Evolutionary conservation across 2,888 invertebrate genomes (phyloP).

Genomic region (Lepidocyrtoides sp.): DNA sequence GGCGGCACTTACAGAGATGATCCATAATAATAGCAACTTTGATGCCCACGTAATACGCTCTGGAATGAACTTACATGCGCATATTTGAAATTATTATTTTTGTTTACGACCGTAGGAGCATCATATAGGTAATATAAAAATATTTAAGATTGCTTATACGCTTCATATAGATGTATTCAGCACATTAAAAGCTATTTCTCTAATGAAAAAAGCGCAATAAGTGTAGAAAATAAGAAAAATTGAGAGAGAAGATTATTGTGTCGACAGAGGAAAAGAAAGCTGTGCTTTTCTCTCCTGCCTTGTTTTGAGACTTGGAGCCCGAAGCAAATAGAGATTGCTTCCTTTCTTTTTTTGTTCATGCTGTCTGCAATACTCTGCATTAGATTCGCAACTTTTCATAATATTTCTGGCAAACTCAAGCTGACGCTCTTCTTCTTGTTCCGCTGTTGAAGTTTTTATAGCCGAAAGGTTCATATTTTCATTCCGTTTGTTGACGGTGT

Average conservation of each 20-base stretch:
- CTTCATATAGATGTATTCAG: neutral
- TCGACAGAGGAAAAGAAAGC: neutral
- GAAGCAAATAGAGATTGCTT: conserved; percentile 57
- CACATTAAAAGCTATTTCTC: conserved; percentile 24
- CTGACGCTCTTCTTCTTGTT: conserved; percentile 69
- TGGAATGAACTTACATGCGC: neutral
- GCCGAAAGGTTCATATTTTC: conserved; percentile 74
- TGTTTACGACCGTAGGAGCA: too few species aligned
- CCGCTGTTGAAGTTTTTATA: conserved; percentile 73
- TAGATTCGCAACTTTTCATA: conserved; percentile 67
- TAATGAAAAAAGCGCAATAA: conserved; percentile 61
- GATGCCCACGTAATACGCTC: neutral
- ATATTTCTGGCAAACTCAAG: conserved; percentile 65
- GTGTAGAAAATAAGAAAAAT: neutral
- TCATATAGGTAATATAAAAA: too few species aligned
- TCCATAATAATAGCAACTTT: neutral
- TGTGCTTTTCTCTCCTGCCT: conserved; percentile 31
- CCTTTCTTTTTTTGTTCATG: conserved; percentile 46
- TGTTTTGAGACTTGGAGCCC: conserved; percentile 54
- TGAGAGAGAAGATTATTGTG: conserved; percentile 27
- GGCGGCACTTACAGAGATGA: conserved; percentile 29
- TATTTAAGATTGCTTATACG: neutral
- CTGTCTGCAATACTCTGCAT: too few species aligned
- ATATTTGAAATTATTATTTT: conserved; percentile 7
- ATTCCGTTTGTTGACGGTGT: conserved; percentile 72